These are phyloP conservation scores for Camponotus floridanus DNA, from an alignment of 1,140 invertebrate genomes.

Conservation along the genomic window DNA sequence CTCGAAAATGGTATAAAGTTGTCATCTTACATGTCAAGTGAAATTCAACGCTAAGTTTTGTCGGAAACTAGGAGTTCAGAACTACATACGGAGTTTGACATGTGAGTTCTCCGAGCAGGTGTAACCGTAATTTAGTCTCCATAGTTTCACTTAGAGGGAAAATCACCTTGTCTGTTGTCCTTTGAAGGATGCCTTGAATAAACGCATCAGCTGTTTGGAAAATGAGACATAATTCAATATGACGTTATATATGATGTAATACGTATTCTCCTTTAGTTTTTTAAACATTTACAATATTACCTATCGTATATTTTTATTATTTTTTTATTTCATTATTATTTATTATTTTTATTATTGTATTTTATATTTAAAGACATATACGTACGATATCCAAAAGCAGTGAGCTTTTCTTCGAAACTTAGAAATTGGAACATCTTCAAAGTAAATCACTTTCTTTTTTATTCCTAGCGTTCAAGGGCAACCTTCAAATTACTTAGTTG, in stretches of 20 bases:
- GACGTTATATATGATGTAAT: constrained; percentile 1
- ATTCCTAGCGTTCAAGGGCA: background rate
- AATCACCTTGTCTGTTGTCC: constrained; percentile 47
- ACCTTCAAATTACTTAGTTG: constrained; percentile 61
- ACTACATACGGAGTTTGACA: constrained; percentile 61
- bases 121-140: constrained; percentile 64
- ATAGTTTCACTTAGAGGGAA: constrained; percentile 58
- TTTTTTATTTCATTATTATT: background rate
- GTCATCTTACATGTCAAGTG: constrained; percentile 51
- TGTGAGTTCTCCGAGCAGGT: constrained; percentile 59
- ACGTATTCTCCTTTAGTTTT: background rate
- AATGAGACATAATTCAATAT: constrained; percentile 43
- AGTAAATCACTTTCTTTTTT: constrained; percentile 20
- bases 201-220: constrained; percentile 32
- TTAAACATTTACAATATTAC: constrained; percentile 7
- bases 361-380: background rate
- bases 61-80: constrained; percentile 53
- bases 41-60: constrained; percentile 60
- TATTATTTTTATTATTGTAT: no score
- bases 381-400: background rate
- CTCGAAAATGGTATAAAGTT: constrained; percentile 59
- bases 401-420: background rate
- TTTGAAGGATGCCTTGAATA: constrained; percentile 46
- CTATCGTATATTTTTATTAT: constrained; percentile 10
- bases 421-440: constrained; percentile 23